phyloP scores from a whole-genome alignment of 2,888 invertebrate genomes.

The Pterobdella sp. region DNA sequence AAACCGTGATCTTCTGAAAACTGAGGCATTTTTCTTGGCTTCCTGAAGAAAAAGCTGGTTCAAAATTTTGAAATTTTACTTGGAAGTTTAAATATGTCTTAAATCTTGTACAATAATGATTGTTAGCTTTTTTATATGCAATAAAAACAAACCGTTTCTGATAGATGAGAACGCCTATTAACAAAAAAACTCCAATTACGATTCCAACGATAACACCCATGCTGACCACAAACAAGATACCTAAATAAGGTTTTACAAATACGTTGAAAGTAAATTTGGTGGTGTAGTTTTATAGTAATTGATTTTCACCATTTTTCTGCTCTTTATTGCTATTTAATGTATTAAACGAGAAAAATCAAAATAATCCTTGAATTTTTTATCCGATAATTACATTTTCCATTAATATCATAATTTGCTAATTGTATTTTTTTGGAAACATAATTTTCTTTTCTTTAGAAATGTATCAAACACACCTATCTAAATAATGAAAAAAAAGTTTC shows the following conservation, averaged over 20 bases:
- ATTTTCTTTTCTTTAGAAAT: neutral
- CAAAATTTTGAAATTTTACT: too few species aligned
- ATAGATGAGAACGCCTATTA: constrained; percentile 27
- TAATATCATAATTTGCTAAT: neutral
- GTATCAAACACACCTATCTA: neutral
- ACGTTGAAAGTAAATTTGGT: neutral
- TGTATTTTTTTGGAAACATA: neutral
- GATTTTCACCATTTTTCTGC: neutral
- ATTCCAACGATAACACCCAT: constrained; percentile 28
- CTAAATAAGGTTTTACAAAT: too few species aligned
- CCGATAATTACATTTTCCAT: too few species aligned
- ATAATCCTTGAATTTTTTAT: neutral
- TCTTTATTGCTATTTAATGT: neutral
- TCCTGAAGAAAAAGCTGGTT: constrained; percentile 10
- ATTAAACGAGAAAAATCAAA: neutral
- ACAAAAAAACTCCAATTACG: constrained; percentile 27
- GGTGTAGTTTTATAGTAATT: neutral
- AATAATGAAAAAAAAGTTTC: neutral
- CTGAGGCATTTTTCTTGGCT: neutral
- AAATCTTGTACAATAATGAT: too few species aligned
- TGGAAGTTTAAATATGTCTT: too few species aligned
- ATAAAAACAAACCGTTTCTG: constrained; percentile 22
- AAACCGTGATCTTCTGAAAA: neutral
- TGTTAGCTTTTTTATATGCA: too few species aligned
- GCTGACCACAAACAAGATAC: constrained; percentile 27